Percentiles rank a stretch among this genome's conserved stretches.
Conservation (phyloP, 2,797 vertebrate genomes). For the Chromis chromis region DNA sequence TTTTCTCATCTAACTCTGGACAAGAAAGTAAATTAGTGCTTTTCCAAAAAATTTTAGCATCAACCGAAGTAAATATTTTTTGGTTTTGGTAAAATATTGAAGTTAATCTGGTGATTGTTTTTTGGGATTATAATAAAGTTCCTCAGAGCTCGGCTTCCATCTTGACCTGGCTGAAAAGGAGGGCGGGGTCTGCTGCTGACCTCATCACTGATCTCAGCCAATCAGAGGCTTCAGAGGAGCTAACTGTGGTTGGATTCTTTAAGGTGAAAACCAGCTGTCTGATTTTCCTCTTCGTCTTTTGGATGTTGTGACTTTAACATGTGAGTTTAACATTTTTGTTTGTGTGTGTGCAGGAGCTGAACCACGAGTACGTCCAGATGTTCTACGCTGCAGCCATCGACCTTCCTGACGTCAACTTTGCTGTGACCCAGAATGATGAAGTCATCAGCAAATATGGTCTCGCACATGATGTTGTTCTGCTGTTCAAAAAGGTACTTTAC, state of each 20-base stretch:
- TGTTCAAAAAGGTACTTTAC: conserved; percentile 88
- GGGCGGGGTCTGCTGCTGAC: conserved; percentile 85
- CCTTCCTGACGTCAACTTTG: conserved; percentile 89
- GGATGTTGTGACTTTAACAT: not conserved
- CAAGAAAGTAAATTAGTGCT: too few relatives aligned
- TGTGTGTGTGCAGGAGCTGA: conserved; percentile 82
- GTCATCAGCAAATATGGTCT: conserved; percentile 79
- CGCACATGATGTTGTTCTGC: conserved; percentile 83
- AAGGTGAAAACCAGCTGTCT: conserved; percentile 80
- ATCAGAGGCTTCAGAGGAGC: conserved; percentile 80
- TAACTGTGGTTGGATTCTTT: conserved; percentile 91
- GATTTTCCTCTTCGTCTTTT: not conserved
- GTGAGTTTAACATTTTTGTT: not conserved
- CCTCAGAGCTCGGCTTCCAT: conserved; percentile 88
- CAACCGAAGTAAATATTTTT: not conserved
- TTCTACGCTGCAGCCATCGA: conserved; percentile 87
- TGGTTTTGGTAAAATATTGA: not conserved
- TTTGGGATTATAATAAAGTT: conserved; percentile 73
- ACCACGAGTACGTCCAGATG: conserved; percentile 74
- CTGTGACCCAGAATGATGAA: conserved; percentile 79
- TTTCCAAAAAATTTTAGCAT: too few relatives aligned
- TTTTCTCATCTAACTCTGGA: too few relatives aligned
- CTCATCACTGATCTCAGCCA: conserved; percentile 83
- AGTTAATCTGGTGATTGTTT: not conserved
- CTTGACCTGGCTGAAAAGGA: conserved; percentile 91